Evolutionary conservation across 2,113 vertebrate species (phyloP), one percentile per base, ranked within the genome.

Genomic region (Galbula dea): DNA sequence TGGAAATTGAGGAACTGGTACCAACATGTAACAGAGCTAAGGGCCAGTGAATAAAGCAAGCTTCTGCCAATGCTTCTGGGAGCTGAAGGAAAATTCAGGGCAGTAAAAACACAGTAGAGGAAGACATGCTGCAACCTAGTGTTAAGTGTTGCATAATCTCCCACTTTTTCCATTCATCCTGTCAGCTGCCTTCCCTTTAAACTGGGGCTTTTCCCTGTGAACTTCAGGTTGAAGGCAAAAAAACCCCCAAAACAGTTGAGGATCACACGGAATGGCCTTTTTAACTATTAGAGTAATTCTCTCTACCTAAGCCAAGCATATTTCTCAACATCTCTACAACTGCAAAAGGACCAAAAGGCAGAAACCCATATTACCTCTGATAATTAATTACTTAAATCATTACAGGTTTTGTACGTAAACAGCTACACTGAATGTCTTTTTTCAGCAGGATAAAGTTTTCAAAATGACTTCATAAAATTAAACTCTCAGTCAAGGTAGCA

Each of bases 1-100:
- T 91, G 45, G 87, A 94, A 92, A 91, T 34, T 54, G 41, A 85
- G 78, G 78, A 91, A 85, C 23, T 45, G 54, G 3, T 89, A 91
- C 14, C 62, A 79, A 59, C 12, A 27, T 18, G 37, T 66, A 83
- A 87, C 45, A 83, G 54, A 85, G 22, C 26, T 58, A 85, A 69
- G 37, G 52, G 27, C 36, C 66, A 76, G 9, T 17, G 71, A 91
- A 76, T 23, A 87, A 57, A 78, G 39, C 43, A 83, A 61, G 23
- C 15, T 82, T 72, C 52, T 72, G 24, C 30, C 23, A 57, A 4
- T 6, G 11, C 4, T 57, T 86, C 52, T 72, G 32, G 26, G 54
- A 69, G 49, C 37, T 82, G 52, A 82, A 93, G 36, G 36, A 72
- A 90, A 92, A 94, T 62, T 88, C 51, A 88, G 63, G 57, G 48